Base-by-base conservation (phyloP, 2,113 vertebrate species). In the Lamprologus ornatipinnis region DNA sequence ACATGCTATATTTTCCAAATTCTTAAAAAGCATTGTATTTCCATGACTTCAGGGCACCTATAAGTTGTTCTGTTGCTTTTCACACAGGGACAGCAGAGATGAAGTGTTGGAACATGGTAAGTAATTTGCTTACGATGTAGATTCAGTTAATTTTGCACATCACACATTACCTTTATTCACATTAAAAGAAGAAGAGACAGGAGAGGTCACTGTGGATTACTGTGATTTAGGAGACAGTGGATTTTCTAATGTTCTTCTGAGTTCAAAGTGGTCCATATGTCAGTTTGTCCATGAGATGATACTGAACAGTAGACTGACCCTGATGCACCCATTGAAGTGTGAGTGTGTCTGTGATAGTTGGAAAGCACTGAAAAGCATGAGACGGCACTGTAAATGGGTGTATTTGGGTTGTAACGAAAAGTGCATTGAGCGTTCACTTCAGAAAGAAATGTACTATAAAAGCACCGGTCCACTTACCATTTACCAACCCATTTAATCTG, bases 61-160 rank as follows among this genome's bases (percentile, higher is more conserved):
- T 65, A 6, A 6, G 2, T 51, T 28, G 37, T 75, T 81, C 26
- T 70, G 8, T 83, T 37, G 90, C 2, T 54, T 84, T 40, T 9
- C 40, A 35, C 5, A 2, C 90, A 99, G 98, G 93, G 98, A 99
- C 5, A 96, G 97, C 90, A 97, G 97, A 88, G 98, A 99, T 78
- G 98, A 99, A 60, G 97, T 98, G 13, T 91, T 99, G 85, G 98
- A 99, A 90, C 97, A 99, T 1, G 98, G 98, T 99, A 91, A 97
- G 98, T 96, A 40, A 49, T 51, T 14, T 3, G 8, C 33, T 58
- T 75, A 83, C 8, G 7, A 33, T 11, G n/a, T 70, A 9, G 12
- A 70, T 23, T 37, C 21, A 68, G 6, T 57, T 84, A 2, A 17
- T 80, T 4, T 63, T 55, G 9, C 45, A 37, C 9, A 75, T 33